These are phyloP conservation scores for Ctenopoma multispine DNA, from an alignment of 2,797 vertebrate genomes.

Conservation along the genomic window DNA sequence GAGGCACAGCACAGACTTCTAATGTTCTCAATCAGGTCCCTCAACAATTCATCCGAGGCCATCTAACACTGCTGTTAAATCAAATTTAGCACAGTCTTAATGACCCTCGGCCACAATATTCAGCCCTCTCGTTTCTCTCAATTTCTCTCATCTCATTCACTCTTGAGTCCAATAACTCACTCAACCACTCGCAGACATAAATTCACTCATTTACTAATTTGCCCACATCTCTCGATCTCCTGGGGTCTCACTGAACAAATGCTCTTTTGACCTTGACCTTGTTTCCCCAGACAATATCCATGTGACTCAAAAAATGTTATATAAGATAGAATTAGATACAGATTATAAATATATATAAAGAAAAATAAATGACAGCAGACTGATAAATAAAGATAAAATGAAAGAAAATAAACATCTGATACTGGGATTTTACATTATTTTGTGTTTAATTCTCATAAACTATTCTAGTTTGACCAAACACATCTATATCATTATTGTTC, in stretches of 20 bases:
- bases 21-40: conserved; percentile 38
- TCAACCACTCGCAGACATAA: conserved; percentile 37
- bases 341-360: rapidly evolving
- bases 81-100: conserved; percentile 67
- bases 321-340: neutral
- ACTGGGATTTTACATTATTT: neutral
- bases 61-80: conserved; percentile 53
- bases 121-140: conserved; percentile 43
- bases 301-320: neutral
- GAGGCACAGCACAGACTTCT: conserved; percentile 17
- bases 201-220: conserved; percentile 34
- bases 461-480: conserved; percentile 8
- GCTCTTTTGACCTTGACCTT: conserved; percentile 25
- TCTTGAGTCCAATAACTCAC: conserved; percentile 37
- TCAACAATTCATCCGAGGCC: conserved; percentile 44
- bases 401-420: neutral
- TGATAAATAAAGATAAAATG: neutral
- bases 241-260: neutral
- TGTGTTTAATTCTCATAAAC: neutral
- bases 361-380: neutral
- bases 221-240: conserved; percentile 12
- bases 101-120: conserved; percentile 45
- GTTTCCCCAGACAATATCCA: neutral
- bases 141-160: conserved; percentile 49
- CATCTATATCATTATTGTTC: conserved; percentile 1